Base-by-base conservation (phyloP, 2,888 invertebrate genomes). In the Rotaria socialis region DNA sequence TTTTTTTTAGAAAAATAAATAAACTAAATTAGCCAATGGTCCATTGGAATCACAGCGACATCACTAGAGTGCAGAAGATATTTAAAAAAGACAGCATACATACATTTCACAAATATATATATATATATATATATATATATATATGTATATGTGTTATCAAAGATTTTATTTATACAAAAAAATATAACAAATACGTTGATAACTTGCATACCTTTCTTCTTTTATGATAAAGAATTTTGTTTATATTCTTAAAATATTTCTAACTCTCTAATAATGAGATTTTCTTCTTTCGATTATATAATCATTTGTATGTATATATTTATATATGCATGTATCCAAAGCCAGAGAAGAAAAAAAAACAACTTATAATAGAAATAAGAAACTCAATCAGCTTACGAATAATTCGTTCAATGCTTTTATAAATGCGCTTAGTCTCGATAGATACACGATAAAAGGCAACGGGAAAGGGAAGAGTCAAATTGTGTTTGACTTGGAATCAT, bases 1-100 rank as follows among this genome's bases (percentile, higher is more conserved):
- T 41, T 35, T 41, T 16, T 67, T 27, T 67, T 67, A 27, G 19
- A 67, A 67, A 67, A 67, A 67, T 67, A 67, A 67, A 67, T 27
- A 67, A 67, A 67, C 35, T 35, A 67, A 67, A 67, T 19, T 67
- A 67, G 67, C 67, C 67, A 67, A 67, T 67, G 35, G 67, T 16
- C 19, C 35, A 14, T 16, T 67, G 35, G 67, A 67, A 67, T 67
- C 16, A 5, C 19, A 67, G 67, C 67, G 67, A 67, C 67, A 67
- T 67, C 67, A 41, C 67, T 67, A 67, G 67, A 41, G 67, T 41
- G 67, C 35, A 35, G 35, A 56, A 67, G 67, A 27, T 35, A 67
- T 27, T 67, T 27, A 14, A 16, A 67, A 67, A 67, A 67, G 16
- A 19, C 35, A 67, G 16, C 14, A 16, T 14, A 7, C 6, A 47